Conservation (phyloP, 2,113 vertebrate species). For the Corythornis vintsioides region DNA sequence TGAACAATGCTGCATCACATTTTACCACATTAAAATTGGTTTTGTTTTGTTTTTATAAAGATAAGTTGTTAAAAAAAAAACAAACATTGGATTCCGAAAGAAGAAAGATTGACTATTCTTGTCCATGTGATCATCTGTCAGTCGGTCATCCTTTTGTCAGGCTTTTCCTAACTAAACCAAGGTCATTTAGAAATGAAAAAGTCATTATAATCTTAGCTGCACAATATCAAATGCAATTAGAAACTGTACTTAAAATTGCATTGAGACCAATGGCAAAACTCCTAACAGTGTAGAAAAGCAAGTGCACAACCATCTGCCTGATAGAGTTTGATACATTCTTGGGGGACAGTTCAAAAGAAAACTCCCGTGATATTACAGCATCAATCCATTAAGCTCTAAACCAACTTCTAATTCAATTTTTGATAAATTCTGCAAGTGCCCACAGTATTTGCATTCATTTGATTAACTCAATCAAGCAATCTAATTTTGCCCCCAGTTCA, state of each 20-base stretch:
- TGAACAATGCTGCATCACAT: background rate
- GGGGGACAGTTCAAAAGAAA: background rate
- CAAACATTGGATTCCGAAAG: background rate
- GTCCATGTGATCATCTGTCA: background rate
- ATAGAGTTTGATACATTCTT: background rate
- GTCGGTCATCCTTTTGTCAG: background rate
- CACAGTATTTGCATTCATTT: background rate
- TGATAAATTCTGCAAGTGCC: background rate
- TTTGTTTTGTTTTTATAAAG: background rate
- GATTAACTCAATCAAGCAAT: background rate
- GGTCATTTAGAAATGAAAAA: background rate
- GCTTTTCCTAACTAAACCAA: background rate
- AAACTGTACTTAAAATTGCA: background rate
- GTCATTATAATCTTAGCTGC: background rate
- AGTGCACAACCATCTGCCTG: background rate
- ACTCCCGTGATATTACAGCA: background rate
- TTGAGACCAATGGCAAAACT: background rate
- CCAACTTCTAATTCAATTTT: background rate
- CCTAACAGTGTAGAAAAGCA: background rate
- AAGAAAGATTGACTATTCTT: background rate
- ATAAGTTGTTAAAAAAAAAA: rapidly evolving
- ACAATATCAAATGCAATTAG: background rate
- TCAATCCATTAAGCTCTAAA: background rate
- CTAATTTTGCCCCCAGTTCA: background rate
- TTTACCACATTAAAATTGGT: background rate